Evolutionary conservation across 92 coral and sea anemone species (phyloP).

Genomic region (Micromussa lordhowensis): DNA sequence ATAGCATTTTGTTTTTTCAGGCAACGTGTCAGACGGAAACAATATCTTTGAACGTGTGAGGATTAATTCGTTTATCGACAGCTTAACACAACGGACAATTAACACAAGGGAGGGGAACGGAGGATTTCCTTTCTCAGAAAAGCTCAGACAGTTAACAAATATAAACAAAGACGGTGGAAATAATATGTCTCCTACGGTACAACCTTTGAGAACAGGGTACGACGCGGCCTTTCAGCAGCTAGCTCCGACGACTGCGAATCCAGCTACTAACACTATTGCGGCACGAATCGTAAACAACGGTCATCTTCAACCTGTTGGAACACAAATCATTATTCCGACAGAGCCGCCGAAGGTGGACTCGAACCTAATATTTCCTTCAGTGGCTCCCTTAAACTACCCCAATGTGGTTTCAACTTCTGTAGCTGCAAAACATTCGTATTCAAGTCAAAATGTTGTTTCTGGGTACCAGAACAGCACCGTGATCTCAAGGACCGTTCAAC

Average conservation of each 20-base stretch:
- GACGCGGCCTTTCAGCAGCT: conserved; percentile 18
- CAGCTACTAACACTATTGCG: background rate
- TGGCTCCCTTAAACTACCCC: conserved; percentile 5
- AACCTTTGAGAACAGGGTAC: conserved; percentile 33
- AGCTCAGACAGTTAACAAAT: conserved; percentile 28
- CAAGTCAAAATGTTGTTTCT: background rate
- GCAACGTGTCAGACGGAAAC: background rate
- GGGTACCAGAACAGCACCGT: background rate
- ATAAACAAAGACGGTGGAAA: conserved; percentile 20
- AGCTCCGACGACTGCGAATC: conserved; percentile 7
- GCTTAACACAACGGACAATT: background rate
- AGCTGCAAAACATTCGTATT: background rate
- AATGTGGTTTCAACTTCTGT: background rate
- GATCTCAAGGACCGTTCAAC: conserved; percentile 6
- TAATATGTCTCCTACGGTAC: conserved; percentile 22
- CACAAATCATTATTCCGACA: background rate
- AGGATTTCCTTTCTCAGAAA: conserved; percentile 53
- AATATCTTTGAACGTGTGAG: conserved; percentile 37
- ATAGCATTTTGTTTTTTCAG: background rate
- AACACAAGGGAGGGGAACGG: conserved; percentile 12
- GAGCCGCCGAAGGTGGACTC: conserved; percentile 23
- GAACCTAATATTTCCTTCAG: conserved; percentile 39
- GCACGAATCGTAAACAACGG: conserved; percentile 38
- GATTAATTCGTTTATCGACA: conserved; percentile 19
- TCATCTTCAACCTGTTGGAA: conserved; percentile 15